Evolutionary conservation across 1,140 invertebrate genomes (phyloP).

Genomic region (Diabrotica undecimpunctata): DNA sequence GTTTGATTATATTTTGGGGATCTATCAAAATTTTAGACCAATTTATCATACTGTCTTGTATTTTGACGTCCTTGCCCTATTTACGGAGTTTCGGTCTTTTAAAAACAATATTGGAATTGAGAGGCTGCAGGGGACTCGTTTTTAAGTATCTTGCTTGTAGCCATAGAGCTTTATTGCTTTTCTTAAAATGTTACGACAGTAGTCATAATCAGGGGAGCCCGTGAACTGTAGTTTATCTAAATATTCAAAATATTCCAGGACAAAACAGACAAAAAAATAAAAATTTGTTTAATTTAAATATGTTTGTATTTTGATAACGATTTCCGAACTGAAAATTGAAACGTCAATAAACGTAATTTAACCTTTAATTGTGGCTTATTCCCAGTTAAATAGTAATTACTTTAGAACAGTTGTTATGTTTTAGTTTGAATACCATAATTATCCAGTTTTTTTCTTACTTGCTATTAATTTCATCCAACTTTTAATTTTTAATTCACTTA

Average conservation of each 20-base stretch:
- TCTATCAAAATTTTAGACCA: conserved; percentile 57
- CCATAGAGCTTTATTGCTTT: conserved; percentile 56
- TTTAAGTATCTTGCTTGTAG: conserved; percentile 47
- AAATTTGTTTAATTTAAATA: too few species aligned
- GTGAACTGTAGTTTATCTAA: conserved; percentile 53
- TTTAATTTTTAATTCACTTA: too few species aligned
- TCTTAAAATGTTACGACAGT: conserved; percentile 56
- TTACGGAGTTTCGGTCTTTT: conserved; percentile 30
- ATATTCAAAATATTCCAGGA: conserved; percentile 60
- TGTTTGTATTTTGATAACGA: too few species aligned
- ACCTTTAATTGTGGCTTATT: too few species aligned
- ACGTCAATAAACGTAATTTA: too few species aligned
- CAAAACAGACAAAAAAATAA: conserved; percentile 59
- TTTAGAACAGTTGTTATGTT: too few species aligned
- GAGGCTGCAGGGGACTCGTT: conserved; percentile 22
- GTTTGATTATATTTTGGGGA: conserved; percentile 55
- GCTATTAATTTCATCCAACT: too few species aligned
- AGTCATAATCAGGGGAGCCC: conserved; percentile 61
- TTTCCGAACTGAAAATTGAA: too few species aligned
- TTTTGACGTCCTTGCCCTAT: conserved; percentile 25
- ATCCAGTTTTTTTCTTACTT: too few species aligned
- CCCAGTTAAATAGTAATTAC: too few species aligned
- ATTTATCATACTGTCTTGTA: conserved; percentile 47
- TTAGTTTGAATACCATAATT: too few species aligned
- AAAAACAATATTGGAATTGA: conserved; percentile 30